Evolutionary conservation across 2,888 invertebrate genomes (phyloP).

Genomic region (Aphidius colemani): DNA sequence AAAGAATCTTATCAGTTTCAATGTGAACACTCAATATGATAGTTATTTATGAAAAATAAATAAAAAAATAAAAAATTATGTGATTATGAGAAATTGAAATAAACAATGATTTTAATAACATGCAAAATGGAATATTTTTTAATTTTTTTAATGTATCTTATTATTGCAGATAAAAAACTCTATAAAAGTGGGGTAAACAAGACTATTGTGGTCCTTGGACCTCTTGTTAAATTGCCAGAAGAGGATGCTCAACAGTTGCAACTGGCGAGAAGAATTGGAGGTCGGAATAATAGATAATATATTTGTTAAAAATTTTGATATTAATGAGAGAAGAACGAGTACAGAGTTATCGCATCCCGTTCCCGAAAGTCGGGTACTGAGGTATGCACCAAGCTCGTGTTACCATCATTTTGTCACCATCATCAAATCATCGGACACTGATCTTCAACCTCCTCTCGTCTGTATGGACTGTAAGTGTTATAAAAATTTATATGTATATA

Average conservation of each 20-base stretch:
- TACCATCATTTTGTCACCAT: slow-evolving; percentile 52
- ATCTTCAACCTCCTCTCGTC: slow-evolving; percentile 55
- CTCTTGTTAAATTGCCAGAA: slow-evolving; percentile 51
- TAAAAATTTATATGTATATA: background rate
- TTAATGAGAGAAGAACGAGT: slow-evolving; percentile 48
- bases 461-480: slow-evolving; percentile 55
- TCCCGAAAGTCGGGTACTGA: slow-evolving; percentile 58
- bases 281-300: slow-evolving; percentile 48
- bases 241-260: slow-evolving; percentile 59
- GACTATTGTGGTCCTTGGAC: slow-evolving; percentile 42
- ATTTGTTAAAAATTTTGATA: slow-evolving; percentile 33
- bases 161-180: slow-evolving; percentile 13
- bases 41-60: no score
- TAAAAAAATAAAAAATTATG: no score
- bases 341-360: slow-evolving; percentile 55
- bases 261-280: slow-evolving; percentile 56
- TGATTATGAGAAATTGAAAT: background rate
- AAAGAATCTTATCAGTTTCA: no score
- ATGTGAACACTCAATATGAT: no score
- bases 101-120: slow-evolving; percentile 1
- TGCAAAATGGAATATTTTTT: background rate
- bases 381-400: slow-evolving; percentile 57
- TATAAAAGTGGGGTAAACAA: slow-evolving; percentile 42
- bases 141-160: slow-evolving; percentile 4
- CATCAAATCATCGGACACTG: slow-evolving; percentile 53